Base-by-base conservation (phyloP, 2,888 invertebrate genomes). In the Eilema sororculum region DNA sequence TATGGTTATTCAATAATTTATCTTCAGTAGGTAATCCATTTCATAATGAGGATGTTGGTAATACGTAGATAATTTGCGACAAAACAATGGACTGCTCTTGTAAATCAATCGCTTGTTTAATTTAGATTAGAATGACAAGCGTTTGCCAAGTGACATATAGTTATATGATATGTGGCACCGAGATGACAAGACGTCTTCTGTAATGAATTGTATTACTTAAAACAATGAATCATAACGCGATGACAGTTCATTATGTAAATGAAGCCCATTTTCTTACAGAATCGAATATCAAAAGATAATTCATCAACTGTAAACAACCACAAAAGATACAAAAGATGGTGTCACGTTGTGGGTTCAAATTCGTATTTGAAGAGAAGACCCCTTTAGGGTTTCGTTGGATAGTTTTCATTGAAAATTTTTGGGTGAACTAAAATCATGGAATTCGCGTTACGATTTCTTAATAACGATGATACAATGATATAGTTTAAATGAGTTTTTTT, bases 21-120 rank as follows among this genome's bases (percentile, higher is more conserved):
- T 62, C 61, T 56, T 67, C 24, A 61, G 33, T 62, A n/a, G n/a
- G n/a, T n/a, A 37, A 57, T 58, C 57, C 25, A 28, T 68, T 68
- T 58, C 22, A 57, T 68, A 56, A 68, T 57, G 24, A 63, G 20
- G 25, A 56, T 22, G 63, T 41, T 37, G 13, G 41, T 63, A 61
- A 22, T 57, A 68, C 57, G 58, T 68, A 68, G 30, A 68, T 62
- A 68, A 68, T 57, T 28, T 68, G 52, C 52, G 62, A 58, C 58
- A 28, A 58, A 63, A 63, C 63, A 68, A 68, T 58, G 41, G 46
- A 28, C 28, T 41, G 28, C 41, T 63, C 58, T 58, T 22, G 41
- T 63, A 68, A 68, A 68, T 63, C 58, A 28, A 63, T 68, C 37
- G 22, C 41, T 68, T 28, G 68, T 58, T 58, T 58, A 58, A 58